These are phyloP conservation scores for Euwallacea fornicatus DNA, from an alignment of 1,140 invertebrate genomes.

Conservation along the genomic window DNA sequence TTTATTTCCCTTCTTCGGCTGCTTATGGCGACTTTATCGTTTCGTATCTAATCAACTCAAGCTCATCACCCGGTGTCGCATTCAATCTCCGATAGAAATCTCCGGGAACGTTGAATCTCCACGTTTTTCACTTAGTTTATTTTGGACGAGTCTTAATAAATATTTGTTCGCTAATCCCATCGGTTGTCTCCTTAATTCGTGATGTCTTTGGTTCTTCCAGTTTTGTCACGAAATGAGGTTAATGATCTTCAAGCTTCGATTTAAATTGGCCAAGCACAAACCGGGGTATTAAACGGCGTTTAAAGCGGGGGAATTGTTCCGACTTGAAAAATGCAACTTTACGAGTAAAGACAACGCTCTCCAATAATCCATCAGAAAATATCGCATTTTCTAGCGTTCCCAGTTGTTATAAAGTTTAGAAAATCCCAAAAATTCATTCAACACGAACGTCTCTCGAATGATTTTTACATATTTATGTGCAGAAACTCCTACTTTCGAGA, in stretches of 20 bases:
- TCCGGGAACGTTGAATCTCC: slow-evolving; percentile 30
- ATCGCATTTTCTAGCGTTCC: no score
- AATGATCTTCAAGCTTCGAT: background rate
- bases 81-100: slow-evolving; percentile 38
- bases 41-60: slow-evolving; percentile 33
- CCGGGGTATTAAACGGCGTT: no score
- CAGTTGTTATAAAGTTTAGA: no score
- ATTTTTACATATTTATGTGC: no score
- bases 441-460: no score
- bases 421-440: no score
- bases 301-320: no score
- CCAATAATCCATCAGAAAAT: no score
- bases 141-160: slow-evolving; percentile 33
- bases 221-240: background rate
- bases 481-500: no score
- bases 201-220: background rate
- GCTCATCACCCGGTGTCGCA: slow-evolving; percentile 37
- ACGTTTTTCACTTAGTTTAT: slow-evolving; percentile 34
- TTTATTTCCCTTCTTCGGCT: slow-evolving; percentile 13
- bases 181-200: slow-evolving; percentile 5
- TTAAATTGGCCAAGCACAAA: no score
- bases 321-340: no score
- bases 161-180: slow-evolving; percentile 25
- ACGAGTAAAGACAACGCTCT: no score
- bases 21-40: slow-evolving; percentile 30